Evolutionary conservation across 2,797 vertebrate species (phyloP).

Genomic region (Oophaga sylvatica): DNA sequence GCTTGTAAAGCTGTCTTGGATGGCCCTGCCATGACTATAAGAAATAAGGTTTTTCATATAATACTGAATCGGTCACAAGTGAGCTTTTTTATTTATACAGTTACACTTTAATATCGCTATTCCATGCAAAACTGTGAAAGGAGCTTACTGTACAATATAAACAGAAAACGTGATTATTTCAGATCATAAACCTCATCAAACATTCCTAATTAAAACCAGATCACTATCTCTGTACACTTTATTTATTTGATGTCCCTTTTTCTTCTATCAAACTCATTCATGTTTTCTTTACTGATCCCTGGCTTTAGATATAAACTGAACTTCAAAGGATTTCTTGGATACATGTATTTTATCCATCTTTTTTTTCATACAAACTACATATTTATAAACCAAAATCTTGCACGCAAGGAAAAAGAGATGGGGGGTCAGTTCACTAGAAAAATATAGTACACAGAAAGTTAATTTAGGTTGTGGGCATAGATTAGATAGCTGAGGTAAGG

Average conservation of each 20-base stretch:
- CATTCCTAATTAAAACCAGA: background rate
- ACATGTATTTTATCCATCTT: background rate
- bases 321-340: background rate
- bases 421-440: too few relatives aligned
- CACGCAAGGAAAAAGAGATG: background rate
- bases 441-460: too few relatives aligned
- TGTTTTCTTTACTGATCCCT: constrained; percentile 3
- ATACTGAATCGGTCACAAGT: too few relatives aligned
- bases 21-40: too few relatives aligned
- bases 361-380: background rate
- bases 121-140: too few relatives aligned
- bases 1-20: too few relatives aligned
- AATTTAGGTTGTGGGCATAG: background rate
- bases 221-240: background rate
- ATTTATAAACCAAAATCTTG: background rate
- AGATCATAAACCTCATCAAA: background rate
- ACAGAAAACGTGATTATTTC: background rate
- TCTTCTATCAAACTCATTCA: constrained; percentile 7
- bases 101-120: too few relatives aligned
- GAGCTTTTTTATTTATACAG: too few relatives aligned
- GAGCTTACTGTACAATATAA: background rate
- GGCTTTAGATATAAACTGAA: background rate
- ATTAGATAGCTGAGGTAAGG: background rate
- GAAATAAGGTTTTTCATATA: too few relatives aligned
- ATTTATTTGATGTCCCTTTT: background rate